A percentile compares a stretch with the other conserved stretches of the same genome.
Evolutionary conservation across 2,888 invertebrate genomes (phyloP).

Genomic region (Orthosia cruda): DNA sequence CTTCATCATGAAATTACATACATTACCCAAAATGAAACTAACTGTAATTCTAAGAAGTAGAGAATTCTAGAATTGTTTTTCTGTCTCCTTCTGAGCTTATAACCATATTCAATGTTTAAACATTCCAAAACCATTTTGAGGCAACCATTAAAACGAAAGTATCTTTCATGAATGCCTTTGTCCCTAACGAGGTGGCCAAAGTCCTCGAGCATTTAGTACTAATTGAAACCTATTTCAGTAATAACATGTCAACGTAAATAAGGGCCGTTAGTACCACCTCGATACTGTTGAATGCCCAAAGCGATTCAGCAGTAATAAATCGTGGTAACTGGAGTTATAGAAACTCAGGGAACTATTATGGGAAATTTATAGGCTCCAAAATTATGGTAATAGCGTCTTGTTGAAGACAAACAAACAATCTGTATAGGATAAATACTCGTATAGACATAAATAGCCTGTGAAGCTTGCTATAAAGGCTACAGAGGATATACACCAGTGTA

Average conservation of each 20-base stretch:
- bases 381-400: slow-evolving; percentile 64
- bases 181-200: slow-evolving; percentile 48
- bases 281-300: slow-evolving; percentile 64
- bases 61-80: slow-evolving; percentile 9
- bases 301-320: slow-evolving; percentile 65
- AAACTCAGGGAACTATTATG: slow-evolving; percentile 64
- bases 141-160: slow-evolving; percentile 32
- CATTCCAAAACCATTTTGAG: slow-evolving; percentile 19
- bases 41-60: slow-evolving; percentile 22
- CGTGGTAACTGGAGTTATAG: slow-evolving; percentile 58
- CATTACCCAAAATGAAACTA: slow-evolving; percentile 31
- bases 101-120: slow-evolving; percentile 17
- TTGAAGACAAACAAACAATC: slow-evolving; percentile 48
- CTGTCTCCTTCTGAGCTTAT: background rate
- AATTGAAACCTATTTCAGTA: slow-evolving; percentile 68
- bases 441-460: no score
- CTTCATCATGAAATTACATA: slow-evolving; percentile 14
- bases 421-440: slow-evolving; percentile 5
- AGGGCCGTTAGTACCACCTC: slow-evolving; percentile 58
- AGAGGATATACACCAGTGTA: background rate
- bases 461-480: background rate
- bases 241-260: slow-evolving; percentile 65
- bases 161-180: slow-evolving; percentile 55
- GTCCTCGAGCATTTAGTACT: slow-evolving; percentile 55
- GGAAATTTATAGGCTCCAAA: slow-evolving; percentile 62